A percentile compares a stretch with the other conserved stretches of the same genome.
Conservation (phyloP, 2,113 vertebrate species). For the Psammodynastes pulverulentus region DNA sequence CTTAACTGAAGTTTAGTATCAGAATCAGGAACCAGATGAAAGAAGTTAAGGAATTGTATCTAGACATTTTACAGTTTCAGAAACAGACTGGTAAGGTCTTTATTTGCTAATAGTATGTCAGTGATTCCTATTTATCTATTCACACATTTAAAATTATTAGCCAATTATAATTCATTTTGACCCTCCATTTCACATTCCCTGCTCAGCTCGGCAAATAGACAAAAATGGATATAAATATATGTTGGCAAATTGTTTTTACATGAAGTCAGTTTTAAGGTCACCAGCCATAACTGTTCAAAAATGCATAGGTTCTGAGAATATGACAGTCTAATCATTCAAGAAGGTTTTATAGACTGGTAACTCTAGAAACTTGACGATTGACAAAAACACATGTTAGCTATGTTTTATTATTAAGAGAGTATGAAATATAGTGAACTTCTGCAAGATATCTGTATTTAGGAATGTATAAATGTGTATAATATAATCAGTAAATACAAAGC, state of each 20-base stretch:
- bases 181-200: conserved; percentile 28
- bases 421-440: conserved; percentile 55
- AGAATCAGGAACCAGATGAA: background rate
- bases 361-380: conserved; percentile 61
- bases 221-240: conserved; percentile 24
- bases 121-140: background rate
- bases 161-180: conserved; percentile 26
- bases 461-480: conserved; percentile 25
- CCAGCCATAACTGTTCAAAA: conserved; percentile 49
- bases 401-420: conserved; percentile 49
- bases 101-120: background rate
- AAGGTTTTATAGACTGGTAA: conserved; percentile 46
- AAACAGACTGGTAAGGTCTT: background rate
- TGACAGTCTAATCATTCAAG: conserved; percentile 57
- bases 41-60: background rate
- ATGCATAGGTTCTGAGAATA: conserved; percentile 56
- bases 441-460: conserved; percentile 37
- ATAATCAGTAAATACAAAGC: conserved; percentile 1
- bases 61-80: background rate
- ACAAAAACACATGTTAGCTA: conserved; percentile 54
- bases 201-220: conserved; percentile 23
- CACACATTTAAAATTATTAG: conserved; percentile 10
- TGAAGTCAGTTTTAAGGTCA: conserved; percentile 47
- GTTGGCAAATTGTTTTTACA: conserved; percentile 43
- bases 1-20: background rate